A percentile compares a stretch with the other conserved stretches of the same genome.
phyloP scores from a whole-genome alignment of 2,888 invertebrate genomes.

The Sympetrum striolatum region DNA sequence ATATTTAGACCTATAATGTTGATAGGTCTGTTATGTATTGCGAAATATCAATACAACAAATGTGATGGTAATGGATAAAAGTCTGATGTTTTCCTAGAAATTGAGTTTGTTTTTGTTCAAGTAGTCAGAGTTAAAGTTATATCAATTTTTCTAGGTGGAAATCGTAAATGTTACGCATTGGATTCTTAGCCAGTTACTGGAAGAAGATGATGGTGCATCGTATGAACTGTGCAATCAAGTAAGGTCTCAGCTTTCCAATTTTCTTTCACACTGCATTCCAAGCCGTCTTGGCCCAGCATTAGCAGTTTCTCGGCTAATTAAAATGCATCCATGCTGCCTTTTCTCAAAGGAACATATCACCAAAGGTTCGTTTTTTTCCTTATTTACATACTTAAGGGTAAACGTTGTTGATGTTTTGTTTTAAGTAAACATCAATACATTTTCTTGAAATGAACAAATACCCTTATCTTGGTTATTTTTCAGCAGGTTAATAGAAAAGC shows the following conservation, averaged over 20 bases:
- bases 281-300: slow-evolving; percentile 27
- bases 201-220: background rate
- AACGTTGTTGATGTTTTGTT: background rate
- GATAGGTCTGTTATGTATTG: too few relatives aligned
- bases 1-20: too few relatives aligned
- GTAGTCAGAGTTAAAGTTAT: background rate
- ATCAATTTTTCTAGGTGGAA: slow-evolving; percentile 3
- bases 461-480: too few relatives aligned
- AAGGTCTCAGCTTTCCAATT: background rate
- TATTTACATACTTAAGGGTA: background rate
- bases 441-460: background rate
- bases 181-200: background rate
- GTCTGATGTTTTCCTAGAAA: too few relatives aligned
- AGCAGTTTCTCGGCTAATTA: slow-evolving; percentile 13
- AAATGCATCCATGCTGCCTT: slow-evolving; percentile 2
- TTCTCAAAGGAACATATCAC: background rate
- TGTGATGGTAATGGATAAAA: too few relatives aligned
- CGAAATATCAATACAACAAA: too few relatives aligned
- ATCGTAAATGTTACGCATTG: slow-evolving; percentile 9
- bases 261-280: slow-evolving; percentile 9
- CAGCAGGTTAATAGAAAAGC: too few relatives aligned
- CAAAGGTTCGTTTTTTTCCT: background rate
- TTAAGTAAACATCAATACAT: background rate
- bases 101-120: too few relatives aligned
- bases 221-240: slow-evolving; percentile 1